Percentiles rank a stretch among this genome's conserved stretches.
These are phyloP conservation scores for Lasioglossum baleicum DNA, from an alignment of 1,140 invertebrate genomes.

Conservation along the genomic window DNA sequence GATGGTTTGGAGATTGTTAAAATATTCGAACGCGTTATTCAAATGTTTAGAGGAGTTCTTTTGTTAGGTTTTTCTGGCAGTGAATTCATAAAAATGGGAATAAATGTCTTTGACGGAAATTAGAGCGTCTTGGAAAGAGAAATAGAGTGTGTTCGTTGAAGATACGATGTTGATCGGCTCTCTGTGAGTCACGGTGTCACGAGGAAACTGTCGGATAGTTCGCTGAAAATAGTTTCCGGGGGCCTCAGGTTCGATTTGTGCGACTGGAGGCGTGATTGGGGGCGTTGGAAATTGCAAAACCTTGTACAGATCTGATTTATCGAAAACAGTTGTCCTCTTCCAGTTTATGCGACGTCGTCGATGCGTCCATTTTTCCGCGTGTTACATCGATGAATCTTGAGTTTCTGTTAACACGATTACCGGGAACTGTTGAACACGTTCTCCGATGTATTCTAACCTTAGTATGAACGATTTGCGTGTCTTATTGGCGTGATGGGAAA, in stretches of 20 bases:
- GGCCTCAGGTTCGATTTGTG: not conserved
- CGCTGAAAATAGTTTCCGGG: constrained; percentile 1
- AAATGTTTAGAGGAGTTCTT: not conserved
- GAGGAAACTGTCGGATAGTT: not conserved
- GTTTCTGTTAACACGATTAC: not conserved
- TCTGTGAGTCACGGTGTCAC: not conserved
- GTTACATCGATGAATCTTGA: not conserved
- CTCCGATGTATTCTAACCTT: no score
- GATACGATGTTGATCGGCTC: not conserved
- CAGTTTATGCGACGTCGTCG: not conserved
- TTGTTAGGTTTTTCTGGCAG: accelerated
- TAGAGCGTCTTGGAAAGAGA: not conserved
- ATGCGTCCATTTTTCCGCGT: not conserved
- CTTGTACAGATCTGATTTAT: not conserved
- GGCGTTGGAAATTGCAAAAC: not conserved
- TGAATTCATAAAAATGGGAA: not conserved
- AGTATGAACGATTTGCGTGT: no score
- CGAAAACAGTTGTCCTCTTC: not conserved
- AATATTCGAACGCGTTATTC: not conserved
- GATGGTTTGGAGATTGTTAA: not conserved
- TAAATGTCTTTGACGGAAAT: not conserved
- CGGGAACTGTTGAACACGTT: not conserved
- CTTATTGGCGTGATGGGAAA: no score
- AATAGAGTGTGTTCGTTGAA: accelerated
- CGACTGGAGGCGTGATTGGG: not conserved